Base-by-base conservation (phyloP, 1,140 invertebrate species). In the Penaeus indicus region DNA sequence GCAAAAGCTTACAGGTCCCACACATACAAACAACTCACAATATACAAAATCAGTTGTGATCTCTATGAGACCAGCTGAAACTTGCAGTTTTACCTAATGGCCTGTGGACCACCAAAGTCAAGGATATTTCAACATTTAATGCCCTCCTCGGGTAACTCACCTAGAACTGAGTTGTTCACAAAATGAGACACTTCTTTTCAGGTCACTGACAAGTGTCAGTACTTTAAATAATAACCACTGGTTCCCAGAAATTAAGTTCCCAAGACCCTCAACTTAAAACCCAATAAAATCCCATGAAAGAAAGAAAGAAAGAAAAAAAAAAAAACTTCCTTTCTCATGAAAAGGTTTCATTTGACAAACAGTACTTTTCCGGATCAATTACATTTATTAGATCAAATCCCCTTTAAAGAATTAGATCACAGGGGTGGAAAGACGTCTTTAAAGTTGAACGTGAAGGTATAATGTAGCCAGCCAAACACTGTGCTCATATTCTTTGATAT, bases 391-490 rank as follows among this genome's bases (percentile, higher is more conserved):
- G 42, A 62, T 86, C 77, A 80, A 75, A 82, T 83, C 79, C 78
- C 86, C 86, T 77, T 82, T 82, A 25, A 83, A 82, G 67, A 75
- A 72, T 69, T 82, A 81, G 38, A 87, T 81, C 78, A 82, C 79
- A 61, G 79, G 81, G 86, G 54, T 83, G 86, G 69, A 88, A 84
- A 88, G 86, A 88, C 61, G 82, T 88, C 61, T 81, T 88, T 42
- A 88, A 63, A 88, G 86, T 79, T 88, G 81, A 88, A 84, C 32
- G 80, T 84, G 69, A 84, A 88, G 54, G 63, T 60, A 77, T 69
- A 77, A 81, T 88, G 80, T 88, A 77, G 81, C 69, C 86, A 84
- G 80, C 80, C 86, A 88, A 88, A 25, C 86, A 75, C 84, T 85
- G 38, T 88, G 86, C 21, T 84, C 81, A 62, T 88, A 83, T 78